Evolutionary conservation across 1,140 invertebrate genomes (phyloP).

Genomic region (Cataglyphis hispanica): DNA sequence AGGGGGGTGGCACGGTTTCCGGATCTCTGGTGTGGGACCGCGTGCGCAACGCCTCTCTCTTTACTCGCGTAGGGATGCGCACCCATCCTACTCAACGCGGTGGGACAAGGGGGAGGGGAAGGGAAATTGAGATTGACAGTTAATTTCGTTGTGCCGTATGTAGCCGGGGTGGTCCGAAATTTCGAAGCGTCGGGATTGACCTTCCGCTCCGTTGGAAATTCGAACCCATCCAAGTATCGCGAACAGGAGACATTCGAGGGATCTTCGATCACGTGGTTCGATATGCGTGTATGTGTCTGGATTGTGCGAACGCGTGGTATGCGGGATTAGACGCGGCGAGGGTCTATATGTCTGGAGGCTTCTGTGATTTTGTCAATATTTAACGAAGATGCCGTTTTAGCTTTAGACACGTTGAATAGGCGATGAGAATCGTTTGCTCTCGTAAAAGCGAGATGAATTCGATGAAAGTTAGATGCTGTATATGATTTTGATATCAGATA

Average conservation of each 20-base stretch:
- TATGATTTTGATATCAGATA: constrained; percentile 42
- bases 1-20: constrained; percentile 42
- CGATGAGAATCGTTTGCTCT: background rate
- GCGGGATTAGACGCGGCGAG: constrained; percentile 42
- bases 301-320: constrained; percentile 42
- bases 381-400: constrained; percentile 32
- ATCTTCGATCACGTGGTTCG: constrained; percentile 6
- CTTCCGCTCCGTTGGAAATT: constrained; percentile 82
- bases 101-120: constrained; percentile 46
- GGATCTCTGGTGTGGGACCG: constrained; percentile 35
- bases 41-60: background rate
- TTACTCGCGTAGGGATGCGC: constrained; percentile 38
- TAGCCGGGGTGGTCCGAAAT: constrained; percentile 79
- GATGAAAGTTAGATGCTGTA: constrained; percentile 55
- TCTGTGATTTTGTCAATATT: constrained; percentile 55
- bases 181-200: constrained; percentile 83
- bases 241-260: constrained; percentile 51
- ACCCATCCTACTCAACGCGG: background rate
- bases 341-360: background rate
- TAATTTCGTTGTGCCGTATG: constrained; percentile 83
- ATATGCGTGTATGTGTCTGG: background rate
- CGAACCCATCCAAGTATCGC: constrained; percentile 58
- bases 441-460: constrained; percentile 4
- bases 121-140: constrained; percentile 87
- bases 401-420: constrained; percentile 14